Conservation (phyloP, 2,797 vertebrate genomes). For the Arctocebus calabarensis region DNA sequence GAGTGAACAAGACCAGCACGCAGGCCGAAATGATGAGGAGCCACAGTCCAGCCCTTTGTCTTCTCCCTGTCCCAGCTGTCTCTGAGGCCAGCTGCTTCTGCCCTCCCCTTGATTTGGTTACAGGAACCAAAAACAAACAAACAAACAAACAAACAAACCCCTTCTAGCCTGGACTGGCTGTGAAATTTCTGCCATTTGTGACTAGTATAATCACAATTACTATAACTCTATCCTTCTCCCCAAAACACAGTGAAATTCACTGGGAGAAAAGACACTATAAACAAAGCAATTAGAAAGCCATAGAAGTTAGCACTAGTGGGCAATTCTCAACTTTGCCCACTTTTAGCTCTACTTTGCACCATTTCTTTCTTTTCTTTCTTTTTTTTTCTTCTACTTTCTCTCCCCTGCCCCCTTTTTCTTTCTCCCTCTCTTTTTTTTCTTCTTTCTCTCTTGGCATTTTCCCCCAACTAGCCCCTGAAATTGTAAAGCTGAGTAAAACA, state of each 20-base stretch:
- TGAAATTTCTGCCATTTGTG: background rate
- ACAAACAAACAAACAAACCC: background rate
- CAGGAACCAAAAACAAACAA: background rate
- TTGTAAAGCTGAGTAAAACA: background rate
- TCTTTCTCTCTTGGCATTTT: background rate
- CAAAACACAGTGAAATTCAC: background rate
- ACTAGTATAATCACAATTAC: background rate
- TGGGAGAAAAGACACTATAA: background rate
- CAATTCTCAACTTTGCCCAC: background rate
- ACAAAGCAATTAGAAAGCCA: slow-evolving; percentile 19
- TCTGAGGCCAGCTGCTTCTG: background rate
- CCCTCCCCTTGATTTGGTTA: background rate
- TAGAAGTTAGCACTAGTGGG: background rate
- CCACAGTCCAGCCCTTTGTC: background rate
- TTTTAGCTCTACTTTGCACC: background rate
- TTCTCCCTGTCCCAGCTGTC: background rate
- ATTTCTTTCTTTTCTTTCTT: background rate
- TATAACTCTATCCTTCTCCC: background rate
- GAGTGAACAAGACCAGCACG: background rate
- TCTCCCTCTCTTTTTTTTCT: no score
- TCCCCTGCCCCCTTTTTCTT: no score
- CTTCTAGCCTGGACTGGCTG: background rate
- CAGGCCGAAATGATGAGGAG: background rate
- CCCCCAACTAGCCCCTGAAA: background rate
- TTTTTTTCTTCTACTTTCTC: background rate